Evolutionary conservation across 2,888 invertebrate species (phyloP).

Genomic region (Oxystoma pomonae): DNA sequence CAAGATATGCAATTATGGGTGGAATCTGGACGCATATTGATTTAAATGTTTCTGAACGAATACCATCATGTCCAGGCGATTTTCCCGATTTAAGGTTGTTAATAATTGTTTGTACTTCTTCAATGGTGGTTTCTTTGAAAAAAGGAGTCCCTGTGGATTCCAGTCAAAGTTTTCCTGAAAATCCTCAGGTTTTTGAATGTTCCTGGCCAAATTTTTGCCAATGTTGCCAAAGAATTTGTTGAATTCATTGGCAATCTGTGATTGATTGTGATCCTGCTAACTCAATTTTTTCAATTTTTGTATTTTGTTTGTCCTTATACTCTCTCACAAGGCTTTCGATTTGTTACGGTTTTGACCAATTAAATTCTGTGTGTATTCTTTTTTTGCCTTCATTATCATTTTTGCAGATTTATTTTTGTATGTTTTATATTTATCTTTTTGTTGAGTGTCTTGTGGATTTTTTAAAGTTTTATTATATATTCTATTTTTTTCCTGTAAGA

Average conservation of each 20-base stretch:
- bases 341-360: neutral
- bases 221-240: neutral
- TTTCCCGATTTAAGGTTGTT: neutral
- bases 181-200: neutral
- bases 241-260: constrained; percentile 2
- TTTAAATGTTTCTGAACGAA: neutral
- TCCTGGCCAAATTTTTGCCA: neutral
- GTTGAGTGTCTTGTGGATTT: neutral
- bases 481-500: neutral
- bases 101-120: neutral
- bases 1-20: neutral
- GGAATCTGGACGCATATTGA: neutral
- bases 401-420: neutral
- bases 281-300: constrained; percentile 1
- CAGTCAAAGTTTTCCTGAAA: neutral
- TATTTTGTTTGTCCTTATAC: neutral
- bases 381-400: neutral
- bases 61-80: constrained; percentile 1
- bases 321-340: neutral
- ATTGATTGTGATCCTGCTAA: neutral
- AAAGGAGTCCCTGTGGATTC: neutral
- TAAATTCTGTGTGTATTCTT: constrained; percentile 2
- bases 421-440: neutral
- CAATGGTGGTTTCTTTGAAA: neutral
- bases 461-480: neutral